phyloP scores from a whole-genome alignment of 2,888 invertebrate genomes.

The Norana najaformis region DNA sequence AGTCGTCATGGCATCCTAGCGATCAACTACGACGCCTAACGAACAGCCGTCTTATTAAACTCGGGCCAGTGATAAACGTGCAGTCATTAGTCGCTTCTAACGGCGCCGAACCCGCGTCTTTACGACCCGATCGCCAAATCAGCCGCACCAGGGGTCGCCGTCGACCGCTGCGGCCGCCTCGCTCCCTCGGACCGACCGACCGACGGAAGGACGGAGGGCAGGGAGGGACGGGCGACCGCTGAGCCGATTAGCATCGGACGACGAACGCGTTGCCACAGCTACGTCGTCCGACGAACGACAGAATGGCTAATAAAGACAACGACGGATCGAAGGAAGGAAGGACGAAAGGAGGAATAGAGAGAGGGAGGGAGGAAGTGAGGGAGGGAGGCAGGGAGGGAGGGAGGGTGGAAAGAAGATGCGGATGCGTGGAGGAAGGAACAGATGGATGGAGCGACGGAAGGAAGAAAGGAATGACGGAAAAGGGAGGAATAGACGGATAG shows the following conservation, averaged over 20 bases:
- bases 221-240: too few species aligned
- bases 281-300: neutral
- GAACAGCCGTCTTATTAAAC: too few species aligned
- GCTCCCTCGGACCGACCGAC: neutral
- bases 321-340: neutral
- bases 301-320: constrained; percentile 20
- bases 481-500: too few species aligned
- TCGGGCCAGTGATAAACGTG: too few species aligned
- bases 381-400: neutral
- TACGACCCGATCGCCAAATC: neutral
- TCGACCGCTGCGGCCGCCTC: neutral
- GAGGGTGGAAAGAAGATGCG: too few species aligned
- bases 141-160: neutral
- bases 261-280: neutral
- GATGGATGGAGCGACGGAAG: too few species aligned
- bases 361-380: neutral
- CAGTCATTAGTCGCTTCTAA: too few species aligned
- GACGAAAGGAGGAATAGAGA: neutral
- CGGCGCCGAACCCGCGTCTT: neutral
- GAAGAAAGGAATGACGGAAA: too few species aligned
- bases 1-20: too few species aligned
- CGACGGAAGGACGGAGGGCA: neutral
- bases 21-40: too few species aligned
- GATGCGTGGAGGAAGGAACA: too few species aligned
- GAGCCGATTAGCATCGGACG: too few species aligned